Conservation (phyloP, 1,140 invertebrate species). For the Thaumetopoea pityocampa region DNA sequence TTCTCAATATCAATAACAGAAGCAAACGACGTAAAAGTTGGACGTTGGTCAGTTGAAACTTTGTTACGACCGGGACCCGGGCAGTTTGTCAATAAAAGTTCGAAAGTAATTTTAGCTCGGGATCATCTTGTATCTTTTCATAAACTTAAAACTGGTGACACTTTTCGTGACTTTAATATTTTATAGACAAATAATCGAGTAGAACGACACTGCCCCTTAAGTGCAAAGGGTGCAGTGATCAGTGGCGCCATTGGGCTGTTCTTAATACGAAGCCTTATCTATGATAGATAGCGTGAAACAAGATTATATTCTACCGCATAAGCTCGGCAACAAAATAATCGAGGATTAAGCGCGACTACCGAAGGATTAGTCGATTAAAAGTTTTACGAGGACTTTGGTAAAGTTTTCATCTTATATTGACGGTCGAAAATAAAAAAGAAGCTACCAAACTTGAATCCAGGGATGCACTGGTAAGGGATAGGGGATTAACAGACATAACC, state of each 20-base stretch:
- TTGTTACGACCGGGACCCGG: conserved; percentile 46
- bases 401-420: conserved; percentile 66
- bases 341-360: conserved; percentile 58
- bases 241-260: no score
- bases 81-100: conserved; percentile 65
- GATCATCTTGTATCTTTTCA: conserved; percentile 52
- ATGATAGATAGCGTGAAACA: no score
- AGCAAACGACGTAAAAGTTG: conserved; percentile 45
- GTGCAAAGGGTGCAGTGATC: no score
- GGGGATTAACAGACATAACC: conserved; percentile 35
- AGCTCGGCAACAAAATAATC: conserved; percentile 63
- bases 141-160: conserved; percentile 36
- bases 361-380: conserved; percentile 60
- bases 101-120: conserved; percentile 60
- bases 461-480: conserved; percentile 30
- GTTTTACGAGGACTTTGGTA: conserved; percentile 35
- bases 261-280: no score
- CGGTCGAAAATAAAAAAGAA: conserved; percentile 60
- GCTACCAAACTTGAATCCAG: conserved; percentile 37
- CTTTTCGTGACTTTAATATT: conserved; percentile 46
- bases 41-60: conserved; percentile 55
- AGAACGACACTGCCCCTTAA: no score
- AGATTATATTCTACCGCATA: conserved; percentile 56
- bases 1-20: conserved; percentile 55
- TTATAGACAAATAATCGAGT: conserved; percentile 30